phyloP scores from a whole-genome alignment of 2,113 vertebrate species.

The Corythoichthys haematopterus region DNA sequence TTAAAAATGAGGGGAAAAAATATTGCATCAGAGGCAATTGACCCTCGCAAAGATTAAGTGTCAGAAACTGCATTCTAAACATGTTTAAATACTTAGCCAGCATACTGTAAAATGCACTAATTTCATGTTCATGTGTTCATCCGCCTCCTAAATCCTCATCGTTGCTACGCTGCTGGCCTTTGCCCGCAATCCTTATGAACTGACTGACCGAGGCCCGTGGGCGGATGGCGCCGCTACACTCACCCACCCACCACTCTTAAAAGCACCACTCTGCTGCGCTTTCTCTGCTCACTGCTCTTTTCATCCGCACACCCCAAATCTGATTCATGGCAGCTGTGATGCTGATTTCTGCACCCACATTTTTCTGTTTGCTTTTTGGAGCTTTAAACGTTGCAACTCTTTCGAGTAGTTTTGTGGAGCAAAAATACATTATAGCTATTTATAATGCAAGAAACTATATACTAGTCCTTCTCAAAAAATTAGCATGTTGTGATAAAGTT shows the following conservation, averaged over 20 bases:
- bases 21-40: too few species aligned
- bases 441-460: not conserved
- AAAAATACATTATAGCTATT: not conserved
- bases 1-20: too few species aligned
- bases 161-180: slow-evolving; percentile 55
- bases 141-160: slow-evolving; percentile 25
- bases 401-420: not conserved
- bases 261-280: slow-evolving; percentile 37
- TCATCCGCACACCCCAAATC: not conserved
- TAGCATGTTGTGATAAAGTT: too few species aligned
- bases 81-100: not conserved
- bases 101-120: not conserved
- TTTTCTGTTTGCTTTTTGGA: not conserved
- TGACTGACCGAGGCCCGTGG: slow-evolving; percentile 57
- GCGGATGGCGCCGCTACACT: slow-evolving; percentile 56
- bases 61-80: not conserved
- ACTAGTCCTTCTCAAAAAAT: too few species aligned
- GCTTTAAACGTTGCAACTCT: not conserved
- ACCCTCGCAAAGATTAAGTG: too few species aligned
- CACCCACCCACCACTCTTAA: slow-evolving; percentile 56
- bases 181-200: slow-evolving; percentile 47
- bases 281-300: slow-evolving; percentile 8
- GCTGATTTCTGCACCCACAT: not conserved
- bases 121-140: not conserved
- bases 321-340: not conserved